Evolutionary conservation across 2,888 invertebrate species (phyloP).

Genomic region (Sipha maydis): DNA sequence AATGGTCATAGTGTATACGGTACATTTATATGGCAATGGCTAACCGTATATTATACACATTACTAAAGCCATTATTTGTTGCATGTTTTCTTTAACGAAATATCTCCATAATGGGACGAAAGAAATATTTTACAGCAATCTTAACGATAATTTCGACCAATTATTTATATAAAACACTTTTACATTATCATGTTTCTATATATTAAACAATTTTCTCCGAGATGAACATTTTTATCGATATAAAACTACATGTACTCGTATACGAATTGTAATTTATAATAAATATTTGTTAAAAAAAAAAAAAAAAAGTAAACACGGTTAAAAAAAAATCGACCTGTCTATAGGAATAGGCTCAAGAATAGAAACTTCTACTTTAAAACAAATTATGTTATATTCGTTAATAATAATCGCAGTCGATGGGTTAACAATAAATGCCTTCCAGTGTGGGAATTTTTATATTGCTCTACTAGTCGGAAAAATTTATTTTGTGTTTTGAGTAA

Average conservation of each 20-base stretch:
- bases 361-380: not conserved
- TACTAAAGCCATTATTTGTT: not conserved
- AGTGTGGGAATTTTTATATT: not conserved
- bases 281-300: constrained; percentile 15
- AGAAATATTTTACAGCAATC: constrained; percentile 31
- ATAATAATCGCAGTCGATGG: not conserved
- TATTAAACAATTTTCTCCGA: constrained; percentile 19
- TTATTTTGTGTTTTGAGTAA: too few species aligned
- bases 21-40: not conserved
- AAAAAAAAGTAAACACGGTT: not conserved
- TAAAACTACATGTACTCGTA: not conserved
- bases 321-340: not conserved
- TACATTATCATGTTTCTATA: constrained; percentile 5
- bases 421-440: not conserved
- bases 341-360: not conserved
- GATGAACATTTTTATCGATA: constrained; percentile 1
- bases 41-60: constrained; percentile 24
- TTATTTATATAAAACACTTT: constrained; percentile 34
- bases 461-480: too few species aligned
- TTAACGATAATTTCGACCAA: constrained; percentile 37
- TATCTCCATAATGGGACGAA: constrained; percentile 27
- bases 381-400: not conserved
- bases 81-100: constrained; percentile 42
- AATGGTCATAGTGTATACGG: too few species aligned
- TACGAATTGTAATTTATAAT: constrained; percentile 4